These are phyloP conservation scores for Eurois occulta DNA, from an alignment of 2,888 invertebrate species.

Conservation along the genomic window DNA sequence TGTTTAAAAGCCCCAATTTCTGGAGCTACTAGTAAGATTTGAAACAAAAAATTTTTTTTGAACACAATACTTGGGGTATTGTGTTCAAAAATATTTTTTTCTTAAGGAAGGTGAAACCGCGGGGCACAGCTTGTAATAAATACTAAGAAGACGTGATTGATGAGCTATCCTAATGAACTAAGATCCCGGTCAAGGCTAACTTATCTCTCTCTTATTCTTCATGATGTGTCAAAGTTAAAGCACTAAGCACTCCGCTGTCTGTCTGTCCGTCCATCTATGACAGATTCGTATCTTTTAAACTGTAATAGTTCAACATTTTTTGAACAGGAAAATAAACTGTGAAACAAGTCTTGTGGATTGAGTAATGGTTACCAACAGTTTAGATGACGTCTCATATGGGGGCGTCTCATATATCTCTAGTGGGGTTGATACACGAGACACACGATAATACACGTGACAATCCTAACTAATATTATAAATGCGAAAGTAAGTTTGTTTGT, in stretches of 20 bases:
- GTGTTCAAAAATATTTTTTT: no score
- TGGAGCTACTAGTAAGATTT: neutral
- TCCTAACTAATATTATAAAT: no score
- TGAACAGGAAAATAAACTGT: no score
- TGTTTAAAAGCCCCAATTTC: neutral
- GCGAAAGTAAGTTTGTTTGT: no score
- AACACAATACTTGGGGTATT: no score
- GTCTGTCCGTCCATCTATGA: no score
- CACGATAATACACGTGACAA: no score
- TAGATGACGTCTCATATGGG: neutral
- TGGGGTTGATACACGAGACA: neutral
- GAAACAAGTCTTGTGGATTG: conserved; percentile 9
- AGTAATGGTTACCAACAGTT: neutral
- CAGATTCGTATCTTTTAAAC: no score
- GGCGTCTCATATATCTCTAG: no score
- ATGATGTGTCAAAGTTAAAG: neutral
- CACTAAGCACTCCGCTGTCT: no score
- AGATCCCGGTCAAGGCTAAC: conserved; percentile 19
- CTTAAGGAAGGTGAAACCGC: neutral
- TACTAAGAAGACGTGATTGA: neutral
- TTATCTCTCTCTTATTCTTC: neutral
- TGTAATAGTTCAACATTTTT: no score
- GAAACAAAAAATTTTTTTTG: neutral
- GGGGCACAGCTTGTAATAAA: neutral
- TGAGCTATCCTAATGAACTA: neutral